A percentile compares a stretch with the other conserved stretches of the same genome.
Conservation (phyloP, 2,888 invertebrate genomes). For the Mythimna lalbum region DNA sequence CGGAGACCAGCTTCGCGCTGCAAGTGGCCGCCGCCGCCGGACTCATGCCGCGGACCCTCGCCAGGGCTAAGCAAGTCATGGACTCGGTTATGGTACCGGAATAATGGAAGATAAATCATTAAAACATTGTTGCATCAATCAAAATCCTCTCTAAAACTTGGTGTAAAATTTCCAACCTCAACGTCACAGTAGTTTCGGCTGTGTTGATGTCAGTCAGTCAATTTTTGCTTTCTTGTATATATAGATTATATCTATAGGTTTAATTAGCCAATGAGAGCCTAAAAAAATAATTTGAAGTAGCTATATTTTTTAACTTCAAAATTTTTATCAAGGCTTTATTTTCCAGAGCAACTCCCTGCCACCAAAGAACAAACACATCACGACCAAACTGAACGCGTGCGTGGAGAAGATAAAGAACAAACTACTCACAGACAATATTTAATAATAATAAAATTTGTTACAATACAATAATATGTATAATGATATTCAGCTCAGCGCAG, state of each 20-base stretch:
- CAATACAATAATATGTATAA: constrained; percentile 67
- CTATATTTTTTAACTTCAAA: not conserved
- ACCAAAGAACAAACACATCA: constrained; percentile 76
- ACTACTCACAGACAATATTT: constrained; percentile 81
- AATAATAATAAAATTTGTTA: constrained; percentile 78
- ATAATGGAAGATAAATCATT: not conserved
- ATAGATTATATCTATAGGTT: no score
- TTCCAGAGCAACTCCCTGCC: constrained; percentile 82
- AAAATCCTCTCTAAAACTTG: no score
- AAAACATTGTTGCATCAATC: no score
- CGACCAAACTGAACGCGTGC: constrained; percentile 75
- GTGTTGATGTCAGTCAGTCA: no score
- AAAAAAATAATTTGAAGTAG: no score
- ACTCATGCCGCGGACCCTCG: constrained; percentile 86
- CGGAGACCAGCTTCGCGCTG: constrained; percentile 62
- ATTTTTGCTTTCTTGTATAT: no score
- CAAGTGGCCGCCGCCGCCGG: constrained; percentile 92
- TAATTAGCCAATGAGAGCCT: no score
- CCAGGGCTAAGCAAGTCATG: constrained; percentile 88
- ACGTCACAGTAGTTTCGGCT: no score
- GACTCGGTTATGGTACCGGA: constrained; percentile 74
- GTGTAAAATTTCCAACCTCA: no score
- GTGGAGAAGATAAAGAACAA: constrained; percentile 79
- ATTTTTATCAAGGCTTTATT: not conserved
- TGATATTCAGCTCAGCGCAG: constrained; percentile 72